Percentiles rank a stretch among this genome's conserved stretches.
Conservation (phyloP, 2,888 invertebrate genomes). For the Eumacrocentrus americanus region DNA sequence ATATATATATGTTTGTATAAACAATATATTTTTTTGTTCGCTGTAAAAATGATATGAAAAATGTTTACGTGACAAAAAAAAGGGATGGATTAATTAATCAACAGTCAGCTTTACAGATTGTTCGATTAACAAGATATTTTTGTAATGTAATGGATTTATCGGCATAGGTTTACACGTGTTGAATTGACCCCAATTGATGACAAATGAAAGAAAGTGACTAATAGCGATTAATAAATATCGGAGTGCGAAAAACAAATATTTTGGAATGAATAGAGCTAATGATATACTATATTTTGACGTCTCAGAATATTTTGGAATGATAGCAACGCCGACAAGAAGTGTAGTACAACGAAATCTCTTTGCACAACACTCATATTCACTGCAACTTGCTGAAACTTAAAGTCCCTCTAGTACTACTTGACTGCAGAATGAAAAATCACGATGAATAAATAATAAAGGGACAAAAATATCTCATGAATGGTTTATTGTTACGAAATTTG, state of each 20-base stretch:
- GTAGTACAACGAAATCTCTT: slow-evolving; percentile 11
- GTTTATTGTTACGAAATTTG: neutral
- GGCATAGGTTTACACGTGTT: slow-evolving; percentile 33
- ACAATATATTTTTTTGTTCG: slow-evolving; percentile 21
- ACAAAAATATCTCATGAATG: too few relatives aligned
- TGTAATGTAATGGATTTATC: slow-evolving; percentile 20
- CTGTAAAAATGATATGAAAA: slow-evolving; percentile 23
- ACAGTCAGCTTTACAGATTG: neutral
- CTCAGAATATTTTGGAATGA: slow-evolving; percentile 5
- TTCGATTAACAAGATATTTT: slow-evolving; percentile 21
- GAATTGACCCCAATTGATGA: slow-evolving; percentile 33
- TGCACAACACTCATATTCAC: too few relatives aligned
- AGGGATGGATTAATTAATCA: neutral
- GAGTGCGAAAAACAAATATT: slow-evolving; percentile 17
- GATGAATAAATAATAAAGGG: neutral
- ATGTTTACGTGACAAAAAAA: slow-evolving; percentile 14
- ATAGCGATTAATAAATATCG: neutral
- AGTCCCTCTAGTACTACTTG: too few relatives aligned
- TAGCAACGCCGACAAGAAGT: neutral
- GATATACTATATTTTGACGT: slow-evolving; percentile 3
- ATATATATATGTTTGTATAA: too few relatives aligned
- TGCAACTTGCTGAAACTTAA: too few relatives aligned
- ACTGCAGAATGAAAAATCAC: too few relatives aligned
- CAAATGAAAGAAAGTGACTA: slow-evolving; percentile 13
- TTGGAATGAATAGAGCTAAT: neutral